phyloP scores from a whole-genome alignment of 2,113 vertebrate genomes.

The Lasiurus borealis region DNA sequence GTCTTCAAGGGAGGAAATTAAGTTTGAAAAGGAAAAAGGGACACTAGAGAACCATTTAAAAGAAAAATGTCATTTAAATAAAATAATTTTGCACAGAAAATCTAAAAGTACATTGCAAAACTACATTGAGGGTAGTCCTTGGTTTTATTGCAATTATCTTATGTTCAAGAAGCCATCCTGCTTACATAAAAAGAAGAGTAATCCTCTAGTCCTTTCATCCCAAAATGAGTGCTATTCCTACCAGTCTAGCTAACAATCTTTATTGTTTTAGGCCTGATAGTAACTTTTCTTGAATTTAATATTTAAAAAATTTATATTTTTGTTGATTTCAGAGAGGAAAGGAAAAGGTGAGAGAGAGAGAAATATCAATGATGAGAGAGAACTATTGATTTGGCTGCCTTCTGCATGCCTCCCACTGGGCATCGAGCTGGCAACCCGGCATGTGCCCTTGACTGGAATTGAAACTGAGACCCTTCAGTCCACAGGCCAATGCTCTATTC shows the following conservation, averaged over 20 bases:
- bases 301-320: not conserved
- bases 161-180: not conserved
- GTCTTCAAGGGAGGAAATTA: not conserved
- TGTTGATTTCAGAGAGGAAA: no score
- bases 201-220: not conserved
- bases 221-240: not conserved
- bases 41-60: not conserved
- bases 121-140: not conserved
- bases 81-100: not conserved
- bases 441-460: no score
- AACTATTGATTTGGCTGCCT: no score
- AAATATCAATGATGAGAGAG: no score
- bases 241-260: not conserved
- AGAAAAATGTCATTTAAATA: not conserved
- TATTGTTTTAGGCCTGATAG: not conserved
- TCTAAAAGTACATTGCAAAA: not conserved
- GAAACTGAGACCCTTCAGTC: no score
- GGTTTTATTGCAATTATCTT: slow-evolving; percentile 1
- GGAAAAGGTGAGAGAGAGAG: no score
- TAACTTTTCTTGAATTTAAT: not conserved
- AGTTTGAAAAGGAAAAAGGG: not conserved
- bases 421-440: no score
- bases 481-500: no score
- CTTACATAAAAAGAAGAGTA: not conserved
- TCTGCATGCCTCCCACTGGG: no score